These are phyloP conservation scores for Caenorhabditis sp. DNA, from an alignment of 2,888 invertebrate species.

Conservation along the genomic window DNA sequence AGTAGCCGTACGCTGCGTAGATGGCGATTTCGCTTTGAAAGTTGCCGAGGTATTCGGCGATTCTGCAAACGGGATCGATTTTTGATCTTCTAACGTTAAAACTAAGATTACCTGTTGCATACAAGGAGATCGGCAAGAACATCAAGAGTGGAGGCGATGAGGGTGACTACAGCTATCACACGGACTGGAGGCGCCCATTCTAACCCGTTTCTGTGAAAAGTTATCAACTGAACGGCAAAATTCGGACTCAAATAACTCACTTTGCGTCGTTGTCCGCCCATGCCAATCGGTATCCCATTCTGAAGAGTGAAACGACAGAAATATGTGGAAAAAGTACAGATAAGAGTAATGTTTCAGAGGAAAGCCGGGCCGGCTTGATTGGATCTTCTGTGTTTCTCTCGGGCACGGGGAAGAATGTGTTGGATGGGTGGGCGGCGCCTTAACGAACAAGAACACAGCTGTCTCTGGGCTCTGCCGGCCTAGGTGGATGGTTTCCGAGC, in stretches of 20 bases:
- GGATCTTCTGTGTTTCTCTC: slow-evolving; percentile 40
- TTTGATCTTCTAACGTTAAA: neutral
- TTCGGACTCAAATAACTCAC: slow-evolving; percentile 42
- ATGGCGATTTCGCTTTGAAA: slow-evolving; percentile 71
- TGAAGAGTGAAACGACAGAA: neutral
- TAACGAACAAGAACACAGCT: slow-evolving; percentile 54
- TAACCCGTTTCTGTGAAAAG: slow-evolving; percentile 71
- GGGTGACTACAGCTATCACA: slow-evolving; percentile 77
- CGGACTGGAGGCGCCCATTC: slow-evolving; percentile 79
- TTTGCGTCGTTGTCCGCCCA: slow-evolving; percentile 63
- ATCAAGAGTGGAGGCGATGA: slow-evolving; percentile 77
- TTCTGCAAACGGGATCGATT: slow-evolving; percentile 60
- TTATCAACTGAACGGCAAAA: too few species aligned
- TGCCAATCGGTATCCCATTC: slow-evolving; percentile 62
- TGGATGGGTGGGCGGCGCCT: slow-evolving; percentile 55
- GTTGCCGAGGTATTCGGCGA: slow-evolving; percentile 74
- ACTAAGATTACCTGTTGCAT: slow-evolving; percentile 68
- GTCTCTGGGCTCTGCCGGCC: slow-evolving; percentile 35
- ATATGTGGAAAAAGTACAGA: too few species aligned
- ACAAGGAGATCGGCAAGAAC: slow-evolving; percentile 78
- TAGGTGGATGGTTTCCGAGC: slow-evolving; percentile 44
- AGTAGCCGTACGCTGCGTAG: slow-evolving; percentile 75
- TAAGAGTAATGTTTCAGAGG: slow-evolving; percentile 50
- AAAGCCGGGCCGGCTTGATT: slow-evolving; percentile 7
- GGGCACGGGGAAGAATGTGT: slow-evolving; percentile 42